phyloP scores from a whole-genome alignment of 2,888 invertebrate species.

The Eupithecia pulchellata region DNA sequence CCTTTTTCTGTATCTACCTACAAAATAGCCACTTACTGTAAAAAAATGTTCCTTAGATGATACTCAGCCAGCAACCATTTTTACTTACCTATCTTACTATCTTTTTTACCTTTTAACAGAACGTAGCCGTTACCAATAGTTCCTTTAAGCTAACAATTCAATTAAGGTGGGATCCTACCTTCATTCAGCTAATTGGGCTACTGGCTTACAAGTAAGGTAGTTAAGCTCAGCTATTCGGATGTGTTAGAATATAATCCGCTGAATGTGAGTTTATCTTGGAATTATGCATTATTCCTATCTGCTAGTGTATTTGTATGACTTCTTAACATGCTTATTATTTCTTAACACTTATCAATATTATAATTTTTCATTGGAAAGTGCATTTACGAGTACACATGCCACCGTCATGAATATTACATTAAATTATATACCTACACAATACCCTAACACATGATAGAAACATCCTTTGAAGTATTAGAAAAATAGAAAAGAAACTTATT shows the following conservation, averaged over 20 bases:
- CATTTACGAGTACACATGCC: too few relatives aligned
- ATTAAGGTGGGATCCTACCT: slow-evolving; percentile 43
- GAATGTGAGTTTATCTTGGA: not conserved
- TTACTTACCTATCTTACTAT: slow-evolving; percentile 2
- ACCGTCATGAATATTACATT: too few relatives aligned
- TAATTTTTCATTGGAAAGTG: too few relatives aligned
- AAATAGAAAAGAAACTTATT: too few relatives aligned
- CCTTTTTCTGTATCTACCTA: too few relatives aligned
- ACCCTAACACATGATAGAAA: too few relatives aligned
- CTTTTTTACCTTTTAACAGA: slow-evolving; percentile 19
- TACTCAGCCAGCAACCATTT: not conserved
- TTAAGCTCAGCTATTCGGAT: slow-evolving; percentile 36
- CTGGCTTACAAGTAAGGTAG: slow-evolving; percentile 37
- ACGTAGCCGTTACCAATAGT: slow-evolving; percentile 17
- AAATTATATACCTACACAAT: too few relatives aligned
- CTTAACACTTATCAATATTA: too few relatives aligned
- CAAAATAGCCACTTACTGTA: too few relatives aligned
- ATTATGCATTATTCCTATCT: not conserved
- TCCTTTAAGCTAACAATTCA: slow-evolving; percentile 44
- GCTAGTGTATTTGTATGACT: too few relatives aligned
- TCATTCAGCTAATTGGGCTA: slow-evolving; percentile 42
- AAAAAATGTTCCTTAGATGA: too few relatives aligned
- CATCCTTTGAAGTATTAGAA: too few relatives aligned
- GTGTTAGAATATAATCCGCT: slow-evolving; percentile 10
- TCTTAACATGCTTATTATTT: not conserved